A percentile compares a stretch with the other conserved stretches of the same genome.
Conservation (phyloP, 1,140 invertebrate genomes). For the Monochamus saltuarius region DNA sequence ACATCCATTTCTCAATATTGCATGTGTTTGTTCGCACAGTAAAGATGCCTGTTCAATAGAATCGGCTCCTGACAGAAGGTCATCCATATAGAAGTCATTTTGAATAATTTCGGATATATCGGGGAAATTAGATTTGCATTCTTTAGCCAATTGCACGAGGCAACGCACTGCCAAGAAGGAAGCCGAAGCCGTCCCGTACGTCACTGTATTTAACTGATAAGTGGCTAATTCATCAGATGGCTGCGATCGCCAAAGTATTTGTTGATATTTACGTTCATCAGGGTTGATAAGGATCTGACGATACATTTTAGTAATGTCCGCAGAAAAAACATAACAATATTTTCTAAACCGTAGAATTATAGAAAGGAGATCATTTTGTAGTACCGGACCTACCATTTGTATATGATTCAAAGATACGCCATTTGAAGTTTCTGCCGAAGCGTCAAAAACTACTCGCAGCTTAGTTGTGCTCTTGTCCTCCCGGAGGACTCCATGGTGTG, state of each 20-base stretch:
- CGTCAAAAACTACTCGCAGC: conserved; percentile 38
- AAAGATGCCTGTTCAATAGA: conserved; percentile 22
- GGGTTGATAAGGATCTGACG: conserved; percentile 39
- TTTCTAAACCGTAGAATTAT: conserved; percentile 49
- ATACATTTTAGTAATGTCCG: conserved; percentile 52
- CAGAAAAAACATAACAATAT: conserved; percentile 41
- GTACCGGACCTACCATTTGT: conserved; percentile 44
- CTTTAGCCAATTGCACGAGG: conserved; percentile 42
- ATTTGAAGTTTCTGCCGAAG: conserved; percentile 34
- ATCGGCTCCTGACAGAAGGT: conserved; percentile 50
- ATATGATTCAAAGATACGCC: conserved; percentile 49
- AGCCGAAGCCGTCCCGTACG: conserved; percentile 44
- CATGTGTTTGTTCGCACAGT: conserved; percentile 26
- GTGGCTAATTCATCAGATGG: background rate
- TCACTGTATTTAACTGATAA: conserved; percentile 31
- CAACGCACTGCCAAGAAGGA: conserved; percentile 45
- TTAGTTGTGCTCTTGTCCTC: conserved; percentile 32
- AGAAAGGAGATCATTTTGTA: conserved; percentile 51
- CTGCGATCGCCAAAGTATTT: conserved; percentile 36
- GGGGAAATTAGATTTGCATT: conserved; percentile 34
- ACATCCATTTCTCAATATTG: conserved; percentile 27
- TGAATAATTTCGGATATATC: conserved; percentile 34
- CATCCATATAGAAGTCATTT: conserved; percentile 54
- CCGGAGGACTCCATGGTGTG: conserved; percentile 43
- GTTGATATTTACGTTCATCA: conserved; percentile 38